Evolutionary conservation across 1,140 invertebrate species (phyloP).

Genomic region (Heliconius congener): DNA sequence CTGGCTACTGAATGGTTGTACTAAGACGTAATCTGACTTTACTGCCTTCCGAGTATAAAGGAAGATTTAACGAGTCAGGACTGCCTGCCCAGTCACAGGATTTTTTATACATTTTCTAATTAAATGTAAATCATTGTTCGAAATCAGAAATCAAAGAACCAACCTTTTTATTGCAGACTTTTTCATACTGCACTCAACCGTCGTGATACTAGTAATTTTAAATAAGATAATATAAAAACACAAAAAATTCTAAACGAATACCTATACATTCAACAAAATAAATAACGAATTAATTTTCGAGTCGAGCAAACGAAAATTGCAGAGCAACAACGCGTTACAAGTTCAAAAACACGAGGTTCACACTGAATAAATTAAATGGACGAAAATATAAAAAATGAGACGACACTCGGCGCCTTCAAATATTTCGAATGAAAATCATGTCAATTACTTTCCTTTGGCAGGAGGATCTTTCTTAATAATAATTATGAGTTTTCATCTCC

Average conservation of each 20-base stretch:
- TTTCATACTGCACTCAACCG: no score
- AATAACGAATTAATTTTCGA: conserved; percentile 1
- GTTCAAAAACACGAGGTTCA: conserved; percentile 3
- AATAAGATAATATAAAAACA: not conserved
- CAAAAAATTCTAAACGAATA: not conserved
- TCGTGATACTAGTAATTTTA: no score
- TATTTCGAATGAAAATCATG: conserved; percentile 22
- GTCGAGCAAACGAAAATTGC: conserved; percentile 22
- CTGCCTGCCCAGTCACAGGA: no score
- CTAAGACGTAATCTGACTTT: no score
- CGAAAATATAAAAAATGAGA: conserved; percentile 8
- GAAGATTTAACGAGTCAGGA: no score
- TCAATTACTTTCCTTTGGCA: conserved; percentile 25
- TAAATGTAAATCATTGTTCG: no score
- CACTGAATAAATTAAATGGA: conserved; percentile 8
- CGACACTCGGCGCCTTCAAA: conserved; percentile 6
- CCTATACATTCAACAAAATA: not conserved
- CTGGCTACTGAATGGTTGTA: no score
- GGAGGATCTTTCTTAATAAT: conserved; percentile 27
- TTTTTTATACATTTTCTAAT: no score
- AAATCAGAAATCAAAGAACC: no score
- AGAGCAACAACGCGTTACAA: conserved; percentile 23
- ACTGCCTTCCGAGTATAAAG: no score
- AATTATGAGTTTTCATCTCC: conserved; percentile 32
- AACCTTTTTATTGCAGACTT: no score